These are phyloP conservation scores for Micoletzkya japonica DNA, from an alignment of 2,888 invertebrate genomes.

Conservation along the genomic window DNA sequence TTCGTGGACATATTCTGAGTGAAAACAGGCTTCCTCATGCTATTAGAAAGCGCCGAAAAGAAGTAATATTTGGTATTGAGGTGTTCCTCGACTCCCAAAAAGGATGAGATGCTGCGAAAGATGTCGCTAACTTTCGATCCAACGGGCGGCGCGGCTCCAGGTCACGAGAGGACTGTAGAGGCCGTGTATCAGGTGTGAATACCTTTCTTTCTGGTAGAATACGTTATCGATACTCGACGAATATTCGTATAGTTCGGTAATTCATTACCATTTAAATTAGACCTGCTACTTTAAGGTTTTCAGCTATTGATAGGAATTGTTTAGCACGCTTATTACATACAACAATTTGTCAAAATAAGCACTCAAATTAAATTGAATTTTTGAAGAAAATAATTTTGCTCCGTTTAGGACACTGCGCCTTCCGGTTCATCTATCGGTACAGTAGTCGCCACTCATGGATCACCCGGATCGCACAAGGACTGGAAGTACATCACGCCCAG, in stretches of 20 bases:
- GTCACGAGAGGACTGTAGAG: not conserved
- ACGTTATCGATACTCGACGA: too few relatives aligned
- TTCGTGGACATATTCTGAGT: too few relatives aligned
- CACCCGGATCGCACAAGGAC: conserved; percentile 51
- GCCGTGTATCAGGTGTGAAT: conserved; percentile 22
- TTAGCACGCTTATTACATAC: too few relatives aligned
- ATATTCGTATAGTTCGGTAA: too few relatives aligned
- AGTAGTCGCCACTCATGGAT: conserved; percentile 45
- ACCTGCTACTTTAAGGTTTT: too few relatives aligned
- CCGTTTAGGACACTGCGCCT: conserved; percentile 43
- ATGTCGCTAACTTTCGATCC: conserved; percentile 8
- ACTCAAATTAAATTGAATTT: too few relatives aligned
- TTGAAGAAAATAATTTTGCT: too few relatives aligned
- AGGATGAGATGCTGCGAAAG: conserved; percentile 11
- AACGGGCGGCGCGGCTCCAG: conserved; percentile 3
- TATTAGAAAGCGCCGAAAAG: not conserved
- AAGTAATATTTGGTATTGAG: not conserved
- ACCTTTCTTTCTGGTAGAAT: too few relatives aligned
- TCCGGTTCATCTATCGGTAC: conserved; percentile 41
- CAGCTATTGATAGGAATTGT: too few relatives aligned
- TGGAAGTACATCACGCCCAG: conserved; percentile 45
- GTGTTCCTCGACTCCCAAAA: not conserved
- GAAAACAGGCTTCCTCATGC: too few relatives aligned
- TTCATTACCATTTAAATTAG: too few relatives aligned
- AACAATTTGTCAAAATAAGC: too few relatives aligned